Evolutionary conservation across 2,888 invertebrate species (phyloP), one percentile per base, ranked within the genome.

Genomic region (Agonopterix arenella): DNA sequence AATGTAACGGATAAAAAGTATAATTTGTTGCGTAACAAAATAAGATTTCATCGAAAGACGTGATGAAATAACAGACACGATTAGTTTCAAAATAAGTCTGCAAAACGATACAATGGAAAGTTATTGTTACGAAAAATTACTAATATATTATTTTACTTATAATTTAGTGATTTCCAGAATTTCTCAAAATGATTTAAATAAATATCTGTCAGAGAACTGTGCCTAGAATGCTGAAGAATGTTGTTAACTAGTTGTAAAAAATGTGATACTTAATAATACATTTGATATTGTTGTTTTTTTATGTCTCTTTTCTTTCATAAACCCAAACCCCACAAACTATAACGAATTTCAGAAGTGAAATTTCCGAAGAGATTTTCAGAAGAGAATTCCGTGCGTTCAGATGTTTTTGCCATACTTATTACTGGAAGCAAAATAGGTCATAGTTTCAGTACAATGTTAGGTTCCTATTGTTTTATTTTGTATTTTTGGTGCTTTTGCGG

Each of bases 211-310:
- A 5, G 10, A 10, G 4, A 11, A 40, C 10, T 40, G 40, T 40
- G 18, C 8, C 8, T 44, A 7, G 28, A 28, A 28, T 28, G 28
- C 7, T 28, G 28, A 28, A 0, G 28, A 28, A 28, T 28, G 28
- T 28, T 86, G 88, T 88, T 88, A 84, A 77, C 88, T 88, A 88
- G 86, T 88, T 88, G 65, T 88, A 85, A 70, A 65, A 66, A 63
- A 66, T 72, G 66, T 66, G 63, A 66, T 71, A 59, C 60, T 64
- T 57, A 49, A 62, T 68, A 71, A 72, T 67, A 69, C 76, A 74
- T 61, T 62, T 61, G 62, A 65, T 68, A 61, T 68, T 64, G 57
- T 68, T 54, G 62, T 51, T 52, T 53, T 59, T 48, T 46, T 53
- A 45, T 50, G 36, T 53, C 54, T 55, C 46, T 51, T 54, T 51